Evolutionary conservation across 2,888 invertebrate species (phyloP), one percentile per base, ranked within the genome.

Genomic region (Ommatoiulus sabulosus): DNA sequence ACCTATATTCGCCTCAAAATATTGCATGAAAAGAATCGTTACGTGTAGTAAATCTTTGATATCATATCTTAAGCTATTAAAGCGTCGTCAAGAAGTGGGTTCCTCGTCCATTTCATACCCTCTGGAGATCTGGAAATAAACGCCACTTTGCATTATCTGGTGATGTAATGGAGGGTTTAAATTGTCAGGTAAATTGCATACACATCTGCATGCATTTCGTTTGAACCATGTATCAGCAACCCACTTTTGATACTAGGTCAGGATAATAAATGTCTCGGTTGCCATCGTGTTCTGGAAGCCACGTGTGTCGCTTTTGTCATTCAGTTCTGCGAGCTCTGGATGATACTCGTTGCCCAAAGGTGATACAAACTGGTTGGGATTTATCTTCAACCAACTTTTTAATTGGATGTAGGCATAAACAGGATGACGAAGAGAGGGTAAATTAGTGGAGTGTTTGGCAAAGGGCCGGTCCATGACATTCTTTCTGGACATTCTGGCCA

Each of bases 231-330:
- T 80, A 20, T 20, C 80, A 80, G 80, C 80, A 80, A 80, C 80
- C 80, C 35, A 80, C 1, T 80, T 52, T 80, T 80, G 3, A 80
- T 80, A 80, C 35, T 80, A 35, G 80, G 80, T 80, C 80, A 80
- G 10, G 20, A 10, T 80, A 20, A 80, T 80, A 80, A 80, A 80
- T 80, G 35, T 1, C 0, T 80, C 8, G 80, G 80, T 80, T 80
- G 80, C 35, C 80, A 80, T 80, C 24, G 12, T 24, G 24, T 35
- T 80, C 63, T 8, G 80, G 24, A 35, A 35, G 35, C 80, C 80
- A 80, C 80, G 80, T 80, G 80, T 35, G 24, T 80, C 12, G 80
- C 35, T 35, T 80, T 15, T 80, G 63, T n/a, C 63, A 63, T 57
- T 7, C 52, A 7, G 15, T 7, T 57, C 52, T 63, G 63, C 35